Conservation (phyloP, 2,797 vertebrate species). For the Acanthiza pusilla region DNA sequence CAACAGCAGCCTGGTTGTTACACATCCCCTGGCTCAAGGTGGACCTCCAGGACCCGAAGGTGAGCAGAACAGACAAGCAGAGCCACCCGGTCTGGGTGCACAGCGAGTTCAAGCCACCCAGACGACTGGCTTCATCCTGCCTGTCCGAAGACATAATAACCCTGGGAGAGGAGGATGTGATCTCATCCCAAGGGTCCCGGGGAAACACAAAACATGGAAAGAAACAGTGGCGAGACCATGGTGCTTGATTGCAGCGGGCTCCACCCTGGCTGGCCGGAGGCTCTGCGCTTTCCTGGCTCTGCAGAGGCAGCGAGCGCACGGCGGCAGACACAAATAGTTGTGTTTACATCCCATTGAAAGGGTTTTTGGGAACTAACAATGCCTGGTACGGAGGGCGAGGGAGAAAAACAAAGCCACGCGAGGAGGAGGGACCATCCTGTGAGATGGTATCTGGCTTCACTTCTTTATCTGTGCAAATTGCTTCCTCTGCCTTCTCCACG, state of each 20-base stretch:
- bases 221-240: slow-evolving; percentile 4
- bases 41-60: neutral
- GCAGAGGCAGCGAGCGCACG: neutral
- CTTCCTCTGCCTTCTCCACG: neutral
- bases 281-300: slow-evolving; percentile 23
- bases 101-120: slow-evolving; percentile 29
- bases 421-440: slow-evolving; percentile 47
- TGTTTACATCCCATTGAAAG: slow-evolving; percentile 53
- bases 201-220: slow-evolving; percentile 59
- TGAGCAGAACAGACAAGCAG: neutral
- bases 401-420: slow-evolving; percentile 41
- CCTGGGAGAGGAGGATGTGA: slow-evolving; percentile 60
- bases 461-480: slow-evolving; percentile 22
- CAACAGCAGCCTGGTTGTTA: neutral
- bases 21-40: neutral
- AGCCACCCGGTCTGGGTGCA: neutral
- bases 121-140: slow-evolving; percentile 47
- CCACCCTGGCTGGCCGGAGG: slow-evolving; percentile 32
- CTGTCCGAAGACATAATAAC: slow-evolving; percentile 20
- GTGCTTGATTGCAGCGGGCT: slow-evolving; percentile 14
- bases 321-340: neutral
- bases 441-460: slow-evolving; percentile 22
- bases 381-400: neutral
- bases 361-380: slow-evolving; percentile 43
- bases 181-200: slow-evolving; percentile 42